Evolutionary conservation across 2,113 vertebrate genomes (phyloP).

Genomic region (Austrofundulus limnaeus): DNA sequence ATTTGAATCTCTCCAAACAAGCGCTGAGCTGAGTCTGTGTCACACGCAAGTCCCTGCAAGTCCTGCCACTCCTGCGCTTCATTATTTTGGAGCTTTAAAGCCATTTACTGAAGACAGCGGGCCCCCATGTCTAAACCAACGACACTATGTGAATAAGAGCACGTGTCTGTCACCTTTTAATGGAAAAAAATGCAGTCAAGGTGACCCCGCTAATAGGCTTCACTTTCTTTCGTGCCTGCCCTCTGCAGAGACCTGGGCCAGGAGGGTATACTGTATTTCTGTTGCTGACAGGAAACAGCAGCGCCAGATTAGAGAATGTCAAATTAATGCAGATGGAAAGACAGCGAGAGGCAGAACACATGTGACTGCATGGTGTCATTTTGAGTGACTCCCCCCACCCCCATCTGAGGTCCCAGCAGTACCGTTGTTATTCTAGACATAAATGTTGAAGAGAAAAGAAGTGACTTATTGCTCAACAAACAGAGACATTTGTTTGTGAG

Average conservation of each 20-base stretch:
- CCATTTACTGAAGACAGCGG: constrained; percentile 63
- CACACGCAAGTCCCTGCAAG: constrained; percentile 13
- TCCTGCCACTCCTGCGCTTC: constrained; percentile 32
- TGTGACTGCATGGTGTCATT: constrained; percentile 67
- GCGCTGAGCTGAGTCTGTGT: constrained; percentile 12
- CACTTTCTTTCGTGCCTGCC: constrained; percentile 45
- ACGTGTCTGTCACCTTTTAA: constrained; percentile 72
- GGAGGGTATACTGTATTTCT: constrained; percentile 51
- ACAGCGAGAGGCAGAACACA: constrained; percentile 62
- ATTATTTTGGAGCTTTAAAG: constrained; percentile 60
- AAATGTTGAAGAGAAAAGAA: constrained; percentile 44
- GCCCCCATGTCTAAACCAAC: constrained; percentile 52
- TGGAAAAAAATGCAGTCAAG: constrained; percentile 68
- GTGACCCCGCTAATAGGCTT: constrained; percentile 71
- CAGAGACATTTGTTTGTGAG: constrained; percentile 48
- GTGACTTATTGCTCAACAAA: constrained; percentile 50
- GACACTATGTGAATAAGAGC: constrained; percentile 55
- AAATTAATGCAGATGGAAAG: constrained; percentile 76
- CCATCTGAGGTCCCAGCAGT: constrained; percentile 46
- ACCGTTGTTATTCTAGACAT: constrained; percentile 46
- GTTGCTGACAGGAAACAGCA: constrained; percentile 60
- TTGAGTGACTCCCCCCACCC: constrained; percentile 39
- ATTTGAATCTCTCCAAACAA: constrained; percentile 29
- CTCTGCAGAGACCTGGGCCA: constrained; percentile 60
- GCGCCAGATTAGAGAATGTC: constrained; percentile 72